phyloP scores from a whole-genome alignment of 2,797 vertebrate genomes.

The Echeneis naucrates region DNA sequence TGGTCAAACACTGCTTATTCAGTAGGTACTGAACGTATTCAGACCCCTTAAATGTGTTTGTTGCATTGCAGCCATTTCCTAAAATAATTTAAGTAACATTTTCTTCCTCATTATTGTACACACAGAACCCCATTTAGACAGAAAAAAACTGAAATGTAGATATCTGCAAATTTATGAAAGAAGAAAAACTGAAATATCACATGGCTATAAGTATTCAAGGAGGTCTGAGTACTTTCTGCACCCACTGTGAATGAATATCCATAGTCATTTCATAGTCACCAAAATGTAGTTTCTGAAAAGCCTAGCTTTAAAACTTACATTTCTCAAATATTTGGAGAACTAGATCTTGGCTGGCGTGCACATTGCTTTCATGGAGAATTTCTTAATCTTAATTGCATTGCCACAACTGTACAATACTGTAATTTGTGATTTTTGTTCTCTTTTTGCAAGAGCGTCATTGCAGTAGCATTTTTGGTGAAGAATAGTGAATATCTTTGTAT shows the following conservation, averaged over 20 bases:
- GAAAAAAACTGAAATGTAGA: too few species aligned
- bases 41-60: too few species aligned
- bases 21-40: too few species aligned
- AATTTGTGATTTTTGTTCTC: slow-evolving; percentile 9
- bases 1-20: not conserved
- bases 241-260: not conserved
- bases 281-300: not conserved
- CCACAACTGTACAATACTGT: not conserved
- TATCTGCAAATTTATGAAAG: too few species aligned
- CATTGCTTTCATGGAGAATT: not conserved
- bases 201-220: too few species aligned
- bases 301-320: not conserved
- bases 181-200: too few species aligned
- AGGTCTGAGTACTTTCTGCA: too few species aligned
- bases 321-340: slow-evolving; percentile 4
- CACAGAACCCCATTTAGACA: too few species aligned
- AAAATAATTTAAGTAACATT: too few species aligned
- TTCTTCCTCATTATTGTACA: too few species aligned
- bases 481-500: slow-evolving; percentile 43
- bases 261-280: not conserved
- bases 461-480: slow-evolving; percentile 22
- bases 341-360: not conserved
- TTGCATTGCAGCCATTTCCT: too few species aligned
- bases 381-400: slow-evolving; percentile 10
- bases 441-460: slow-evolving; percentile 25